Evolutionary conservation across 2,888 invertebrate genomes (phyloP).

Genomic region (Caenorhabditis sp.): DNA sequence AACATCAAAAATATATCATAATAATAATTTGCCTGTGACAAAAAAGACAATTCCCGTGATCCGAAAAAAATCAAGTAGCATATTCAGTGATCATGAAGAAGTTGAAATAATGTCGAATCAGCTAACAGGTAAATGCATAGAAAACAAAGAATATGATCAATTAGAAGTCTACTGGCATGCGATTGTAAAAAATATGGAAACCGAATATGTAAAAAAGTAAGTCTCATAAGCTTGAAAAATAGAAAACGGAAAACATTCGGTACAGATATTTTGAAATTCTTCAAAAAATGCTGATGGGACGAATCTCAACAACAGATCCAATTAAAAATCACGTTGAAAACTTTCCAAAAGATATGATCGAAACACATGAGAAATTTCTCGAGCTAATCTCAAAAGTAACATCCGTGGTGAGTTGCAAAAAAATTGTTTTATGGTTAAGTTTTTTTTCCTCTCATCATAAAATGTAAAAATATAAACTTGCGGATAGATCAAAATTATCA

Average conservation of each 20-base stretch:
- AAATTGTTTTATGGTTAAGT: neutral
- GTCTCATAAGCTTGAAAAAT: neutral
- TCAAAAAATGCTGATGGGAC: constrained; percentile 12
- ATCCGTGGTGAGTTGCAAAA: constrained; percentile 14
- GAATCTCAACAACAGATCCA: constrained; percentile 7
- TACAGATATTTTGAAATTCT: constrained; percentile 12
- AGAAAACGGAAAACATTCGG: neutral
- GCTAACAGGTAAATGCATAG: neutral
- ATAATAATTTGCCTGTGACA: neutral
- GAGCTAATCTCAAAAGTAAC: constrained; percentile 8
- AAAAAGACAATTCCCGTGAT: neutral
- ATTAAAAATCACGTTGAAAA: constrained; percentile 1
- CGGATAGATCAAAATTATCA: neutral
- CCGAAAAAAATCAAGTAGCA: neutral
- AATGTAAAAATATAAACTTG: neutral
- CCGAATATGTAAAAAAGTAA: neutral
- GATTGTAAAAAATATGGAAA: neutral
- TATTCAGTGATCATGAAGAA: neutral
- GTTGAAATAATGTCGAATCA: neutral
- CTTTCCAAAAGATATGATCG: constrained; percentile 2
- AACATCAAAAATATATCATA: neutral
- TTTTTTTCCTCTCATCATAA: neutral
- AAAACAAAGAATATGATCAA: neutral
- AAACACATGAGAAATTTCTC: constrained; percentile 14
- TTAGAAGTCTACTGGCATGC: constrained; percentile 12